These are phyloP conservation scores for Platyscelio sp. DNA, from an alignment of 2,888 invertebrate species.

Conservation along the genomic window DNA sequence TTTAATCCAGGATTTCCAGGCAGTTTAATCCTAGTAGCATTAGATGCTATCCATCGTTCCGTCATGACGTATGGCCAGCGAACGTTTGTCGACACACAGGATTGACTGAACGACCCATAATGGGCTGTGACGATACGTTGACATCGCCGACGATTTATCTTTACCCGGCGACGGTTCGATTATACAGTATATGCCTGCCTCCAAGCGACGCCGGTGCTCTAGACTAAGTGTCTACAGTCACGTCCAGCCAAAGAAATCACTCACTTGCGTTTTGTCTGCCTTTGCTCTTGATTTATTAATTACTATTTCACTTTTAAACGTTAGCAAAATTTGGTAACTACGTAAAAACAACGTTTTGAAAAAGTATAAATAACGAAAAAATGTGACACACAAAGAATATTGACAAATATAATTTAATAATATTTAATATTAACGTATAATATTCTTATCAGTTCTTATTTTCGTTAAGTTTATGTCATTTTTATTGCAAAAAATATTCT, in stretches of 20 bases:
- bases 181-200: background rate
- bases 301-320: too few relatives aligned
- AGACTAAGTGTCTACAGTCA: background rate
- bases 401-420: too few relatives aligned
- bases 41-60: conserved; percentile 19
- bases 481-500: too few relatives aligned
- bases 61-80: conserved; percentile 36
- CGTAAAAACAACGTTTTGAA: too few relatives aligned
- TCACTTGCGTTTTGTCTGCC: background rate
- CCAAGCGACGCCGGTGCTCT: background rate
- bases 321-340: too few relatives aligned
- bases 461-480: too few relatives aligned
- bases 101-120: conserved; percentile 55
- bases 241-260: background rate
- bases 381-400: too few relatives aligned
- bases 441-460: too few relatives aligned
- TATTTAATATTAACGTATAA: too few relatives aligned
- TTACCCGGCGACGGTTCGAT: background rate
- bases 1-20: conserved; percentile 41
- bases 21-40: conserved; percentile 46
- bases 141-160: conserved; percentile 45
- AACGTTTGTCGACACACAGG: conserved; percentile 58
- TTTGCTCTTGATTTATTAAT: too few relatives aligned
- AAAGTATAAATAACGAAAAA: too few relatives aligned
- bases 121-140: conserved; percentile 55